Conservation (phyloP, 1,140 invertebrate genomes). For the Drosophila pseudoananassae region DNA sequence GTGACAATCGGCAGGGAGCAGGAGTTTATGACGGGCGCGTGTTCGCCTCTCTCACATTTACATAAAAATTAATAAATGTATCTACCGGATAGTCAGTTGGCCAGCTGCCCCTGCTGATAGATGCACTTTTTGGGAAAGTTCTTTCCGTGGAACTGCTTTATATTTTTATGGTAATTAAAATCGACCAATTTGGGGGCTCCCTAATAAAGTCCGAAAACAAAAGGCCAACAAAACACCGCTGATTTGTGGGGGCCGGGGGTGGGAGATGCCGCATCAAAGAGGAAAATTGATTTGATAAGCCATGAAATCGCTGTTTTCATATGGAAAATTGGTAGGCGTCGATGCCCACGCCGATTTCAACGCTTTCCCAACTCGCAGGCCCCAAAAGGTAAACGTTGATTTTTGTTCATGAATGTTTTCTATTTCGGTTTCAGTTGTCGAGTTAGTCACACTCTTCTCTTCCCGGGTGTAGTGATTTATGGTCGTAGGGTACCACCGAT, state of each 20-base stretch:
- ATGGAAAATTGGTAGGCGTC: constrained; percentile 64
- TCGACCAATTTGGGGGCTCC: constrained; percentile 40
- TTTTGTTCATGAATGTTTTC: constrained; percentile 10
- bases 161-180: constrained; percentile 69
- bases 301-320: constrained; percentile 52
- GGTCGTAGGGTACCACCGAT: constrained; percentile 18
- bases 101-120: constrained; percentile 34
- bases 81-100: constrained; percentile 47
- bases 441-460: constrained; percentile 46
- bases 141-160: constrained; percentile 33
- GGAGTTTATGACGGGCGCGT: constrained; percentile 70
- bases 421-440: constrained; percentile 9
- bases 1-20: constrained; percentile 56
- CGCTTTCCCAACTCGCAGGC: constrained; percentile 45
- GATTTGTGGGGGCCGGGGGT: constrained; percentile 18
- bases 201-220: constrained; percentile 29
- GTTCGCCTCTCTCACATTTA: constrained; percentile 55
- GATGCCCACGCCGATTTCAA: constrained; percentile 56
- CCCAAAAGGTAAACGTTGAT: constrained; percentile 24
- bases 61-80: constrained; percentile 75
- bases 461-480: constrained; percentile 25
- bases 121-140: constrained; percentile 63
- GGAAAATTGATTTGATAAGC: constrained; percentile 70
- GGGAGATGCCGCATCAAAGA: constrained; percentile 23
- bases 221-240: constrained; percentile 61